Conservation (phyloP, 30 jellyfish, hydroid and myxozoan genomes). For the Aurelia aurita region DNA sequence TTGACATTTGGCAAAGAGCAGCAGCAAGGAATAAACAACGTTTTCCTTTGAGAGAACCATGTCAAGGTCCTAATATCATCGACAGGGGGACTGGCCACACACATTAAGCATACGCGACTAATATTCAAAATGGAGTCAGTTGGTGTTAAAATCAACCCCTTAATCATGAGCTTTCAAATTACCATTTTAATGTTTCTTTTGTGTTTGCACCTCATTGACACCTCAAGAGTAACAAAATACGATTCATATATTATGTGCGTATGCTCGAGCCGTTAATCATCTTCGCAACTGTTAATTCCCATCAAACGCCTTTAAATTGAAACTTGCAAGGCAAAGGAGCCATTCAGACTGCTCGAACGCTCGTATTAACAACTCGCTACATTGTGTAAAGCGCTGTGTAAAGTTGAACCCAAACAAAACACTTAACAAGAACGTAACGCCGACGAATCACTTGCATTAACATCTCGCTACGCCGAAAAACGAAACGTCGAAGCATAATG, state of each 20-base stretch:
- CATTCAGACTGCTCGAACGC: neutral
- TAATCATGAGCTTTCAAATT: conserved; percentile 38
- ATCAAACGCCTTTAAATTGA: conserved; percentile 25
- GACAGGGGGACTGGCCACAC: neutral
- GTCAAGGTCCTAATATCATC: conserved; percentile 10
- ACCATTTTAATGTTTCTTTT: conserved; percentile 24
- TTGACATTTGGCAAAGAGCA: conserved; percentile 22
- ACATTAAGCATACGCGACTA: conserved; percentile 12
- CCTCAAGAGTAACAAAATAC: conserved; percentile 36
- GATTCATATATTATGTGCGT: neutral
- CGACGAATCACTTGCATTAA: no score
- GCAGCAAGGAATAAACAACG: no score
- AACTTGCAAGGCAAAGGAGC: neutral
- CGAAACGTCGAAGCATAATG: no score
- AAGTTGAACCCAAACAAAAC: no score
- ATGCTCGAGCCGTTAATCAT: conserved; percentile 37
- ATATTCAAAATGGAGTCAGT: neutral
- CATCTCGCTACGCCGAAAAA: no score
- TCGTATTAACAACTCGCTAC: neutral
- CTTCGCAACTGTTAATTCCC: conserved; percentile 41
- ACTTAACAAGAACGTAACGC: no score
- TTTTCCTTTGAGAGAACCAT: neutral
- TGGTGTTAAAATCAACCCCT: conserved; percentile 63
- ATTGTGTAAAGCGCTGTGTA: no score
- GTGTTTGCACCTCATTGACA: conserved; percentile 33